Evolutionary conservation across 2,113 vertebrate species (phyloP), one percentile per base, ranked within the genome.

Genomic region (Malurus elegans): DNA sequence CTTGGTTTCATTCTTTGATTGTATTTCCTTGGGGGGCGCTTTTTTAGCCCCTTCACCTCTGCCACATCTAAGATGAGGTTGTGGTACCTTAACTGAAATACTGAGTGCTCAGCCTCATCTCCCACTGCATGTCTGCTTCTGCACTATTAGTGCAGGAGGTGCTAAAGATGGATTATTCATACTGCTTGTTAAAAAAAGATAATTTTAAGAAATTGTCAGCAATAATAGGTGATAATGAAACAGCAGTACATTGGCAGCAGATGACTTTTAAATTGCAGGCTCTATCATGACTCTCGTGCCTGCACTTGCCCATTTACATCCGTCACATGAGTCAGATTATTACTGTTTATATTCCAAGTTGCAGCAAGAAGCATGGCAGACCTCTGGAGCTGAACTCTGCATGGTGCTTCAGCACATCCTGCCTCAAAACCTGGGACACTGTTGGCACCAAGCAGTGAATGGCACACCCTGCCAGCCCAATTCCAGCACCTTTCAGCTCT

Each of bases 151-250:
- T 38, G 44, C 31, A 70, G 65, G 23, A 62, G 54, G 62, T 61
- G 32, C 84, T 95, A 78, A 79, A 48, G 74, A 64, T 62, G 82
- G 70, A 74, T 89, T 83, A 18, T 19, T 87, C 67, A 25, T 47
- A 6, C 10, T 47, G 79, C 48, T 79, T 51, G 87, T 79, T 88
- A 45, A 56, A 53, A 72, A 73, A n/a, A 18, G 42, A 53, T 18
- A 21, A 51, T 51, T 20, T 28, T 74, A 71, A 90, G 69, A 76
- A 45, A 61, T 58, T 86, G 38, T 88, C 74, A 38, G 44, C 53
- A 14, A 18, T 40, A 88, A 81, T 36, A 69, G 94, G 97, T 97
- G 98, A 92, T 97, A 98, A 98, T 98, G 97, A 98, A 96, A 94
- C 74, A 70, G 67, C 47, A 88, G n/a, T 48, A 64, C 76, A 73